Evolutionary conservation across 2,113 vertebrate genomes (phyloP), one percentile per base, ranked within the genome.

Genomic region (Salvelinus sp.): DNA sequence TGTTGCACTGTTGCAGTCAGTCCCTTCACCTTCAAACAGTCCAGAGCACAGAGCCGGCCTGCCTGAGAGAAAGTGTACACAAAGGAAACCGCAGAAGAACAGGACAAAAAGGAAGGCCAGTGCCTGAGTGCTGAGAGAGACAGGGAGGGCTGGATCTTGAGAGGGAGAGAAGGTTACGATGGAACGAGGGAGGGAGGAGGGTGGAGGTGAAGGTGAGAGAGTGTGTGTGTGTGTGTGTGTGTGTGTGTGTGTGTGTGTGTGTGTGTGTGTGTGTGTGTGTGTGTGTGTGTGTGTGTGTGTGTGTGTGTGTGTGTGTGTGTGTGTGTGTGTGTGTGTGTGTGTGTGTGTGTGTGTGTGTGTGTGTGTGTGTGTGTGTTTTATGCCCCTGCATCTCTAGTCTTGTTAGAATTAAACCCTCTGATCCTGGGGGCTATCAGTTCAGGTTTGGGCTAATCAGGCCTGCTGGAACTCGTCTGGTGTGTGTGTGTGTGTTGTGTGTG

Each of bases 11-110:
- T 16, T 14, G 66, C 6, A 33, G 65, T 33, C 20, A 80, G 83
- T 86, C 79, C 79, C 82, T 44, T 81, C 70, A 83, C 82, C 72
- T 80, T 89, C 83, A 88, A 83, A 90, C 16, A 71, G 60, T 63
- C 58, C 58, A 23, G 72, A 13, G 72, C 16, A 63, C 20, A 12
- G 60, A 48, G 72, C 30, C 14, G 58, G 18, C 50, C 28, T 20
- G 72, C 33, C 58, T 62, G 18, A 67, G 28, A 64, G 47, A 7
- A 57, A 57, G 13, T 30, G 68, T 62, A 78, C 68, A 80, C n/a
- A 66, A 44, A 70, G 67, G 77, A 82, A 69, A 4, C n/a, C 67
- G 47, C n/a, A 7, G n/a, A 3, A 33, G 73, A 50, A 2, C 3
- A 60, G 66, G 23, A 88, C 82, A 88, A 87, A 79, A 82, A 86